Conservation (phyloP, 2,888 invertebrate genomes). For the Onchidella celtica region DNA sequence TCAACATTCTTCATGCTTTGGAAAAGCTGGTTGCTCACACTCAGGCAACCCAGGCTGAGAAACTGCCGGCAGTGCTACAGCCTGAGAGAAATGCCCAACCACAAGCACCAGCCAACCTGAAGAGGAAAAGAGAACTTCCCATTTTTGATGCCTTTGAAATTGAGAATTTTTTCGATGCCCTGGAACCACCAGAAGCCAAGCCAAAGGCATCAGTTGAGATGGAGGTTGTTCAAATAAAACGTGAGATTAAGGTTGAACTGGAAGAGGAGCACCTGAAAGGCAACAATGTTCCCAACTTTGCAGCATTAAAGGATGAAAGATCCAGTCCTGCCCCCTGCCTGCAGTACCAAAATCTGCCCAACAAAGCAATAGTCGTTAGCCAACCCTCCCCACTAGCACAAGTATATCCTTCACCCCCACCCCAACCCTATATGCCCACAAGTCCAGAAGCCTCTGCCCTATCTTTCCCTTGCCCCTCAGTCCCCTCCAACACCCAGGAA, state of each 20-base stretch:
- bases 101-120: slow-evolving; percentile 32
- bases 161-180: slow-evolving; percentile 56
- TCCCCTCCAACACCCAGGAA: background rate
- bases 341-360: background rate
- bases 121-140: slow-evolving; percentile 55
- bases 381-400: background rate
- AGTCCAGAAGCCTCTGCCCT: background rate
- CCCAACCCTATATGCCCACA: background rate
- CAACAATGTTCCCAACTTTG: slow-evolving; percentile 38
- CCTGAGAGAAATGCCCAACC: slow-evolving; percentile 21
- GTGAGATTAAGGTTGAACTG: slow-evolving; percentile 27
- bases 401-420: slow-evolving; percentile 8
- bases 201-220: slow-evolving; percentile 26
- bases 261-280: background rate
- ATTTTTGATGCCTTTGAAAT: slow-evolving; percentile 57
- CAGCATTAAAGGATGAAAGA: slow-evolving; percentile 40
- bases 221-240: slow-evolving; percentile 12
- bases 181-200: slow-evolving; percentile 21
- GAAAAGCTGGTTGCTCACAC: slow-evolving; percentile 58
- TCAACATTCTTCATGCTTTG: slow-evolving; percentile 58
- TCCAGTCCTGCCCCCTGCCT: background rate
- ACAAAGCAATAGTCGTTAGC: background rate
- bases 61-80: background rate
- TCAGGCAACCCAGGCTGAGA: background rate
- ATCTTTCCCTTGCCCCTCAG: background rate